These are phyloP conservation scores for Lycia hirtaria DNA, from an alignment of 2,888 invertebrate species.

Conservation along the genomic window DNA sequence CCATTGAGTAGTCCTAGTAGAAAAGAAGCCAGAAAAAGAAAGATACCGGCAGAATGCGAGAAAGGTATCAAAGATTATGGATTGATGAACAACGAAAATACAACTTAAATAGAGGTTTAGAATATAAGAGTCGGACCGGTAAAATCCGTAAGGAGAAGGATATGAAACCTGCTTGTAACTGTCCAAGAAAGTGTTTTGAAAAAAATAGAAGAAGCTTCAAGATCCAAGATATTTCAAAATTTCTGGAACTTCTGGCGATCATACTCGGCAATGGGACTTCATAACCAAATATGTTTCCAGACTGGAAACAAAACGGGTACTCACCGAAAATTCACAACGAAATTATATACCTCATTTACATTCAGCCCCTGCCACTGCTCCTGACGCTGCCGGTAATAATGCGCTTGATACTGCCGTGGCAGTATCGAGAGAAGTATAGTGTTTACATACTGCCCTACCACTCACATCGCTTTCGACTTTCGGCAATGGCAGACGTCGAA, in stretches of 20 bases:
- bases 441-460: too few relatives aligned
- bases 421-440: too few relatives aligned
- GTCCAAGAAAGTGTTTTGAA: constrained; percentile 17
- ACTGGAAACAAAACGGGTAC: constrained; percentile 10
- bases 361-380: too few relatives aligned
- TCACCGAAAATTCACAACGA: constrained; percentile 17
- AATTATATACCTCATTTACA: too few relatives aligned
- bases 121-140: constrained; percentile 15
- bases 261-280: constrained; percentile 20
- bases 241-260: constrained; percentile 15
- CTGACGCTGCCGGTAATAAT: too few relatives aligned
- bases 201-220: constrained; percentile 17
- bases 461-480: too few relatives aligned
- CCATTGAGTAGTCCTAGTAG: constrained; percentile 12
- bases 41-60: background rate
- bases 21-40: constrained; percentile 1
- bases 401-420: too few relatives aligned
- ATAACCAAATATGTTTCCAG: constrained; percentile 17
- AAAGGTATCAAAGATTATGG: background rate
- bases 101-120: constrained; percentile 6
- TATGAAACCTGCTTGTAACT: constrained; percentile 8
- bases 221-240: constrained; percentile 2
- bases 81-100: background rate
- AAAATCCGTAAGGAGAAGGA: constrained; percentile 7
- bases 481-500: too few relatives aligned